phyloP scores from a whole-genome alignment of 2,888 invertebrate species.

The Microctonus brassicae region DNA sequence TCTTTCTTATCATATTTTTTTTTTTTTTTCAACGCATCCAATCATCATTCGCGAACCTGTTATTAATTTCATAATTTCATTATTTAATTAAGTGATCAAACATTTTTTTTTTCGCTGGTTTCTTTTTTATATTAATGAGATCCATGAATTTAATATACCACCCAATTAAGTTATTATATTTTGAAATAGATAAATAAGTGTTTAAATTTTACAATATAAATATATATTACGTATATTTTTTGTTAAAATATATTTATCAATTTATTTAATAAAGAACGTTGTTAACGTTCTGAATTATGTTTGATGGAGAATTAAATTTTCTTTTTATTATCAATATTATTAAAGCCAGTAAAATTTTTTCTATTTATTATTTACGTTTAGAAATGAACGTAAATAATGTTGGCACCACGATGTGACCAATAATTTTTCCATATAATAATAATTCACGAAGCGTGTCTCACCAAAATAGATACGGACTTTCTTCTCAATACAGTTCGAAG shows the following conservation, averaged over 20 bases:
- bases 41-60: background rate
- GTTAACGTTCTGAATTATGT: background rate
- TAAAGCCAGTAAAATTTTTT: too few relatives aligned
- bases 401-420: background rate
- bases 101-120: too few relatives aligned
- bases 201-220: background rate
- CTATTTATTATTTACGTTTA: background rate
- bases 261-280: background rate
- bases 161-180: background rate
- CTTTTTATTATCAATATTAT: background rate
- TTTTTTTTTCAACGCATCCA: background rate
- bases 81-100: background rate
- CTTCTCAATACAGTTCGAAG: conserved; percentile 37
- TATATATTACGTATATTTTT: background rate
- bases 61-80: background rate
- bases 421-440: conserved; percentile 49
- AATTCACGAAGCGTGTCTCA: conserved; percentile 55
- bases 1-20: too few relatives aligned
- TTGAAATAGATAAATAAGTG: background rate
- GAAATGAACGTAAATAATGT: background rate
- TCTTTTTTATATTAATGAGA: too few relatives aligned
- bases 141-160: background rate
- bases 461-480: conserved; percentile 48
- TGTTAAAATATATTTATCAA: background rate
- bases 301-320: background rate